Base-by-base conservation (phyloP, 2,888 invertebrate species). In the Torymus texanus region DNA sequence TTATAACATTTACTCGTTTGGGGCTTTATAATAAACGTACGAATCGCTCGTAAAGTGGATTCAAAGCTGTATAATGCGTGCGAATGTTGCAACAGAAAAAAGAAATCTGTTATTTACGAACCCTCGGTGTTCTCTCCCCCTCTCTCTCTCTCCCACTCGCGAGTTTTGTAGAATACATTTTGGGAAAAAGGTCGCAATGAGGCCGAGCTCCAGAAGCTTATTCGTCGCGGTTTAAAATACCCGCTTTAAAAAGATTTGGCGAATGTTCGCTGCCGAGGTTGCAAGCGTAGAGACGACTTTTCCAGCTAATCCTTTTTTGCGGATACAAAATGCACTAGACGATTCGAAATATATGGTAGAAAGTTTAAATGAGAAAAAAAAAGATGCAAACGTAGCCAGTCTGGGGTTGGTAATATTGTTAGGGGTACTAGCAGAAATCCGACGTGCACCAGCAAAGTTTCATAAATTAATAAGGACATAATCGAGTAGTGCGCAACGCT, bases 391-490 rank as follows among this genome's bases (percentile, higher is more conserved):
- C n/a, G 50, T 16, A n/a, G 58, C 59, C 14, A 68, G 4, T 21
- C 10, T 21, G 1, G 4, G 12, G 21, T 18, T 24, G 5, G 41
- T 41, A 41, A 41, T 41, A 41, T 41, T 41, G 41, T 41, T 41
- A 41, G 41, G 41, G 41, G 41, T 8, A 41, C 41, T 41, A 8
- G 41, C 8, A 41, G 41, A 41, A 41, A 41, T 41, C 41, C 41
- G 5, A 8, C 41, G 41, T 8, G 41, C 8, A 41, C 41, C 41
- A 41, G 8, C 8, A 8, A 8, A 41, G 41, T 50, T 67, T 67
- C 4, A 24, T 55, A 55, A 67, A 67, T 67, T 55, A 67, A 56
- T 55, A 67, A 67, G 21, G 21, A 3, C 55, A 24, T 56, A 67
- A 41, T 41, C 41, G 41, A 41, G 41, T 41, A 41, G 41, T 41